Evolutionary conservation across 2,113 vertebrate genomes (phyloP).

Genomic region (Xiphophorus hellerii): DNA sequence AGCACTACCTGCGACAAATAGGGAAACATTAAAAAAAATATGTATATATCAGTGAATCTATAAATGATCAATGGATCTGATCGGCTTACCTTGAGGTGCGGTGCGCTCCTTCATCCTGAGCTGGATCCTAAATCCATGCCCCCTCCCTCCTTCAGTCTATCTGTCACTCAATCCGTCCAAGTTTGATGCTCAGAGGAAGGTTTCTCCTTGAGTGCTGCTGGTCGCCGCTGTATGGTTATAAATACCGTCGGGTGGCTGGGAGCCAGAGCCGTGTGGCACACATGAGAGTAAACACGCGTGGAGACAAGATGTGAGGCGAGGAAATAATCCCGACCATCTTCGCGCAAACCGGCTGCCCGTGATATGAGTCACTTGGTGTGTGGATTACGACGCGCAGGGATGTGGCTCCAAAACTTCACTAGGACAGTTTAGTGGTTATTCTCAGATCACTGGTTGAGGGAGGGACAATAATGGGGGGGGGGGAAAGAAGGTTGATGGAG

Average conservation of each 20-base stretch:
- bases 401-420: slow-evolving; percentile 32
- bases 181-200: slow-evolving; percentile 43
- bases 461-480: not conserved
- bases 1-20: slow-evolving; percentile 21
- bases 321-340: slow-evolving; percentile 52
- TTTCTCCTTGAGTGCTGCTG: slow-evolving; percentile 64
- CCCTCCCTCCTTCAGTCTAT: not conserved
- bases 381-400: slow-evolving; percentile 17
- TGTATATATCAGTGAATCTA: slow-evolving; percentile 33
- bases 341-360: slow-evolving; percentile 31
- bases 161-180: slow-evolving; percentile 40
- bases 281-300: slow-evolving; percentile 63
- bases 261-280: slow-evolving; percentile 64
- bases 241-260: slow-evolving; percentile 64
- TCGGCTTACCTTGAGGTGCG: slow-evolving; percentile 64
- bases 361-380: slow-evolving; percentile 59
- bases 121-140: slow-evolving; percentile 33
- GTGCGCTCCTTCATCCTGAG: slow-evolving; percentile 60
- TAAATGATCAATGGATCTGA: slow-evolving; percentile 33
- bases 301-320: slow-evolving; percentile 51
- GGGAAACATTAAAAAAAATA: not conserved
- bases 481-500: not conserved
- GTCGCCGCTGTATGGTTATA: slow-evolving; percentile 60
- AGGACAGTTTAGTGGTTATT: not conserved
- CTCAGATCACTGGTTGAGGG: not conserved